A percentile compares a stretch with the other conserved stretches of the same genome.
These are phyloP conservation scores for Eretmocerus hayati DNA, from an alignment of 2,888 invertebrate genomes.

Conservation along the genomic window DNA sequence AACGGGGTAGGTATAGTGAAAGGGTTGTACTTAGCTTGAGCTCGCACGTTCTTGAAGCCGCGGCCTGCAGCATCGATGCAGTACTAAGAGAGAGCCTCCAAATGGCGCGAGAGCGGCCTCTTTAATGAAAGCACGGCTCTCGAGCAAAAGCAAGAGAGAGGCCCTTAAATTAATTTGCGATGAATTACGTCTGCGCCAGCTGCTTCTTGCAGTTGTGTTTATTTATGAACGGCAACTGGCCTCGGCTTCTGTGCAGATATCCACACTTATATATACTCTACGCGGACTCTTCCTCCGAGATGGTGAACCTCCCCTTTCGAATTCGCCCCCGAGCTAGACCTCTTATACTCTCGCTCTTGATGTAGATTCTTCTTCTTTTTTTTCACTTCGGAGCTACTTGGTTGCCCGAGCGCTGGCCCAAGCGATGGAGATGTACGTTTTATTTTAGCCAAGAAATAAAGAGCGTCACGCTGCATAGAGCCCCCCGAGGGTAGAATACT, in stretches of 20 bases:
- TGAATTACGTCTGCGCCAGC: conserved; percentile 48
- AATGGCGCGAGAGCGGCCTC: conserved; percentile 45
- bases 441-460: no score
- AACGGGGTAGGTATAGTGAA: no score
- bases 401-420: no score
- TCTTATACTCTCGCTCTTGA: no score
- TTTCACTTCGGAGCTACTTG: background rate
- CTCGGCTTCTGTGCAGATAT: conserved; percentile 24
- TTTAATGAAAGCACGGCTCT: conserved; percentile 45
- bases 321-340: conserved; percentile 1
- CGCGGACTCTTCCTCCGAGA: conserved; percentile 3
- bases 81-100: no score
- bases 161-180: conserved; percentile 48
- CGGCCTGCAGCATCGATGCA: no score
- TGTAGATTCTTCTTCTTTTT: background rate
- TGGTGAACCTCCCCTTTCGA: conserved; percentile 14
- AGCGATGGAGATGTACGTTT: no score
- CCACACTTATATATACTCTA: background rate
- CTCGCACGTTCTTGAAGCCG: no score
- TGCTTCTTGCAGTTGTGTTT: conserved; percentile 47
- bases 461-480: no score
- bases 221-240: conserved; percentile 46
- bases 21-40: no score
- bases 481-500: no score
- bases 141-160: conserved; percentile 29